A percentile compares a stretch with the other conserved stretches of the same genome.
phyloP scores from a whole-genome alignment of 2,797 vertebrate genomes.

The Pipistrellus kuhlii region DNA sequence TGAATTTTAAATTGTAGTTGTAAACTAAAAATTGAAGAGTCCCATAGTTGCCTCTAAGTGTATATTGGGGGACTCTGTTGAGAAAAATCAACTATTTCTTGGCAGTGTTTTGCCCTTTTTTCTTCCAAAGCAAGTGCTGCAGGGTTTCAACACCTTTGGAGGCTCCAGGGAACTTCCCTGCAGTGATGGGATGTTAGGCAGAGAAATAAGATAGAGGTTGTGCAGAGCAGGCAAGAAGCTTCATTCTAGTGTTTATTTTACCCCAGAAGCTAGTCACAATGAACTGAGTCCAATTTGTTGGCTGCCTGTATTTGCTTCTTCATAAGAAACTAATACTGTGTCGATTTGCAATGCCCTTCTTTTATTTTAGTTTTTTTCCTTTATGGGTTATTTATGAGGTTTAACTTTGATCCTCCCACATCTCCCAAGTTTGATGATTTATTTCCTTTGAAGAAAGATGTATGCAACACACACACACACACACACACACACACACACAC shows the following conservation, averaged over 20 bases:
- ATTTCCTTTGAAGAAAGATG: constrained; percentile 1
- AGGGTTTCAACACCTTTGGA: constrained; percentile 5
- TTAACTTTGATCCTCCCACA: not conserved
- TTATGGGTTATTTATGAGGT: not conserved
- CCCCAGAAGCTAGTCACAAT: not conserved
- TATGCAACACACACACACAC: not conserved
- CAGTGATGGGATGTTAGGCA: constrained; percentile 37
- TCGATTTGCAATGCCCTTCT: not conserved
- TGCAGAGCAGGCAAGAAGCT: not conserved
- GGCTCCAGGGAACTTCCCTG: not conserved
- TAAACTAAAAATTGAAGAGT: not conserved
- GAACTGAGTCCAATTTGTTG: not conserved
- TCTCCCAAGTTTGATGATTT: constrained; percentile 13
- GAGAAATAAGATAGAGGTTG: constrained; percentile 47
- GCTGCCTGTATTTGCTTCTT: constrained; percentile 26
- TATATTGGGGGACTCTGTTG: not conserved
- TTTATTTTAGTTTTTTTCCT: not conserved
- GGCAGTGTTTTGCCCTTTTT: constrained; percentile 36
- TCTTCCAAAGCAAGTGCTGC: constrained; percentile 51
- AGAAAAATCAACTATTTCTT: constrained; percentile 36
- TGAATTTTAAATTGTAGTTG: constrained; percentile 8
- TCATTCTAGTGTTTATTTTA: constrained; percentile 39
- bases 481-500: not conserved
- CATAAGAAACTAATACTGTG: not conserved
- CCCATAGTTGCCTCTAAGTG: not conserved